Conservation (phyloP, 1,140 invertebrate species). For the Aphaenogaster rudis region DNA sequence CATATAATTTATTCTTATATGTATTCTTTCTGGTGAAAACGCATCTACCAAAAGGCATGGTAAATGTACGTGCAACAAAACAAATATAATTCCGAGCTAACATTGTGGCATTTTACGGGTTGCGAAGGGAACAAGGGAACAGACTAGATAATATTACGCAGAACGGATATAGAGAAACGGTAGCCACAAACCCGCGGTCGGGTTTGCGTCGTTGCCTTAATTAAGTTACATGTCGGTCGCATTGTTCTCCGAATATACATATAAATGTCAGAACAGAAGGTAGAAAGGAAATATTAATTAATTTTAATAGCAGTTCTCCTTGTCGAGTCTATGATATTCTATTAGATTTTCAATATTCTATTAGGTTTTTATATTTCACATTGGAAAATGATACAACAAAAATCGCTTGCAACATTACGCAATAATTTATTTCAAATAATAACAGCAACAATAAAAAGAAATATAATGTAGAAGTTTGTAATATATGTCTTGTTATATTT, state of each 20-base stretch:
- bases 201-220: slow-evolving; percentile 87
- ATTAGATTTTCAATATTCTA: not conserved
- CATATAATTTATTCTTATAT: no score
- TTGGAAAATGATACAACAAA: not conserved
- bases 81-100: slow-evolving; percentile 85
- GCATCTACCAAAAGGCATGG: slow-evolving; percentile 68
- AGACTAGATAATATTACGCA: slow-evolving; percentile 86
- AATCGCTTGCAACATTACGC: not conserved
- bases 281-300: slow-evolving; percentile 84
- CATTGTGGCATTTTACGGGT: slow-evolving; percentile 80
- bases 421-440: not conserved
- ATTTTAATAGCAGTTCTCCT: slow-evolving; percentile 78
- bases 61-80: slow-evolving; percentile 75
- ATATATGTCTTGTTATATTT: not conserved
- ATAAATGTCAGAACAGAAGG: slow-evolving; percentile 84
- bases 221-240: slow-evolving; percentile 86
- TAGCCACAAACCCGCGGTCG: slow-evolving; percentile 85
- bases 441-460: not conserved
- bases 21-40: slow-evolving; percentile 27
- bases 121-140: slow-evolving; percentile 74
- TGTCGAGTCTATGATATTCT: slow-evolving; percentile 13
- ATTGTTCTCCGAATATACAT: slow-evolving; percentile 80
- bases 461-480: not conserved
- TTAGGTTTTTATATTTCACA: not conserved
- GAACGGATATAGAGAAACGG: slow-evolving; percentile 82